Conservation (phyloP, 2,888 invertebrate genomes). For the Orgyia antiqua region DNA sequence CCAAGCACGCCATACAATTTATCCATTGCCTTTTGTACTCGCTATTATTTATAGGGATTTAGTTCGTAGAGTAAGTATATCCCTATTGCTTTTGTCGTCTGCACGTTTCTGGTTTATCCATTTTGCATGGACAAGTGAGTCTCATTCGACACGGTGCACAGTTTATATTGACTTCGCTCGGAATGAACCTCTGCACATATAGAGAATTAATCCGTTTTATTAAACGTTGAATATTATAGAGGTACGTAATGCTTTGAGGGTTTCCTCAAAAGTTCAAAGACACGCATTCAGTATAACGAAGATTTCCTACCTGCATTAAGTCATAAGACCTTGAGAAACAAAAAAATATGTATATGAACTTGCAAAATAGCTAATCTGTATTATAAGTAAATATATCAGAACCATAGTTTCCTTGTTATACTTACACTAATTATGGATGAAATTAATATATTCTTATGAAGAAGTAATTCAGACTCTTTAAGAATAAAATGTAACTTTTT, state of each 20-base stretch:
- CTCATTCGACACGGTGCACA: constrained; percentile 23
- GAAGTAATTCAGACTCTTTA: too few relatives aligned
- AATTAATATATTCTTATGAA: too few relatives aligned
- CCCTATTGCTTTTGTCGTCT: constrained; percentile 41
- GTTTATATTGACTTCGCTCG: too few relatives aligned
- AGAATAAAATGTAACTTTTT: too few relatives aligned
- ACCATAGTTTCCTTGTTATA: too few relatives aligned
- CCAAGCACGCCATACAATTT: constrained; percentile 59
- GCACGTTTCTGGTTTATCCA: constrained; percentile 44
- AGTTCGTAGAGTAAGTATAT: constrained; percentile 41
- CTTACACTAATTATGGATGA: too few relatives aligned
- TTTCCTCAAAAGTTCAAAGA: constrained; percentile 6
- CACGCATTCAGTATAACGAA: background rate
- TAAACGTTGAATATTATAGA: too few relatives aligned
- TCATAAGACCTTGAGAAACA: too few relatives aligned
- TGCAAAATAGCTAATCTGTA: background rate
- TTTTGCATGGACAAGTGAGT: constrained; percentile 46
- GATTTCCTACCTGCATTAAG: too few relatives aligned
- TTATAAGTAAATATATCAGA: too few relatives aligned
- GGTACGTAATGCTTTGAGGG: too few relatives aligned
- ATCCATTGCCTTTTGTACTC: constrained; percentile 67
- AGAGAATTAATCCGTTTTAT: constrained; percentile 8
- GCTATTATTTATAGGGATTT: constrained; percentile 62
- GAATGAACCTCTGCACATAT: too few relatives aligned
- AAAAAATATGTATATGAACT: background rate